Conservation (phyloP, 2,797 vertebrate species). For the Hybognathus amarus region DNA sequence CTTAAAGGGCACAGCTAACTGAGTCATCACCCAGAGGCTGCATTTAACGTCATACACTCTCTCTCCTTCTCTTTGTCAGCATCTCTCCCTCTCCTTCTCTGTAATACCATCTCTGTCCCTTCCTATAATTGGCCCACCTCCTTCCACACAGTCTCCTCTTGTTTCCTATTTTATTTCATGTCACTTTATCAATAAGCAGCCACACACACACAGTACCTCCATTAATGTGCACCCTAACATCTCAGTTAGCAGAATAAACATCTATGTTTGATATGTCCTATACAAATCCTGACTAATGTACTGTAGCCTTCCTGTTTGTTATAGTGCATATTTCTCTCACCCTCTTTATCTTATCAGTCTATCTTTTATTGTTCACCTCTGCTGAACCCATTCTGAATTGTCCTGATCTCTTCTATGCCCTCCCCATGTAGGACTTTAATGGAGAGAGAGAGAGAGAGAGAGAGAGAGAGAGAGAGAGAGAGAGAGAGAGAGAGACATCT, state of each 20-base stretch:
- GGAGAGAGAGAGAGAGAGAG: neutral
- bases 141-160: conserved; percentile 27
- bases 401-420: neutral
- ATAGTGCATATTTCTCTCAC: conserved; percentile 30
- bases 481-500: neutral
- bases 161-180: neutral
- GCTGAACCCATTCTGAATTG: neutral
- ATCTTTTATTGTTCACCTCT: neutral
- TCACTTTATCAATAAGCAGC: neutral
- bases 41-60: conserved; percentile 30
- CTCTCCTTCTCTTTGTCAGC: conserved; percentile 22
- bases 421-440: neutral
- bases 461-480: neutral
- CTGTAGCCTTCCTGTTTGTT: conserved; percentile 33
- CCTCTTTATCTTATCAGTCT: neutral
- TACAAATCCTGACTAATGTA: conserved; percentile 45
- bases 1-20: conserved; percentile 55
- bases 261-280: conserved; percentile 14
- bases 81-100: conserved; percentile 1
- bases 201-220: neutral
- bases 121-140: conserved; percentile 3
- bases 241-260: conserved; percentile 43
- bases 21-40: conserved; percentile 56
- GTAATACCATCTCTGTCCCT: neutral
- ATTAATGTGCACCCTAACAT: conserved; percentile 21